Percentiles rank a stretch among this genome's conserved stretches.
These are phyloP conservation scores for Channallabes apus DNA, from an alignment of 2,797 vertebrate genomes.

Conservation along the genomic window DNA sequence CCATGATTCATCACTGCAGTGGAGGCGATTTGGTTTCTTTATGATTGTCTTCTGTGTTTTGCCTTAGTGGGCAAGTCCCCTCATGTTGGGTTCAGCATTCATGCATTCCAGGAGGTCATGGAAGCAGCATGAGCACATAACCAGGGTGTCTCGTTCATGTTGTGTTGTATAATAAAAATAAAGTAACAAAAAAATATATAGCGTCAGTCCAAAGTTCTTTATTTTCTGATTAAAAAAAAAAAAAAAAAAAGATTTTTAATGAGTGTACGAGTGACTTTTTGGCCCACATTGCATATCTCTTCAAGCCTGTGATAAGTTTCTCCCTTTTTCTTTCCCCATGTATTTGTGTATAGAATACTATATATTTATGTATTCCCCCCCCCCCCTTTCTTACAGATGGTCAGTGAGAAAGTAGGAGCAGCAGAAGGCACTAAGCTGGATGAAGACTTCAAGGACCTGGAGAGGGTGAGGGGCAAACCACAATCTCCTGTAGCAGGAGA, in stretches of 20 bases:
- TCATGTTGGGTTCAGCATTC: background rate
- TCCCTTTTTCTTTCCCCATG: background rate
- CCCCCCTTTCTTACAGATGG: conserved; percentile 79
- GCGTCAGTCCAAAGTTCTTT: background rate
- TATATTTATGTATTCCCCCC: background rate
- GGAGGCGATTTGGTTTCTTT: background rate
- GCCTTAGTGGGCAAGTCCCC: background rate
- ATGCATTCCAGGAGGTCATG: background rate
- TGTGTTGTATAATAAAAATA: background rate
- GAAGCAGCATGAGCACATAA: background rate
- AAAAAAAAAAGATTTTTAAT: background rate
- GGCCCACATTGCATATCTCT: too few species aligned
- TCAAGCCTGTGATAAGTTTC: background rate
- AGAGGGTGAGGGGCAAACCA: conserved; percentile 78
- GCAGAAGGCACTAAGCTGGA: conserved; percentile 96
- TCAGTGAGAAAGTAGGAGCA: conserved; percentile 96
- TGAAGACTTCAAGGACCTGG: conserved; percentile 94
- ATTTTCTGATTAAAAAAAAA: background rate
- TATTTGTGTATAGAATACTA: background rate
- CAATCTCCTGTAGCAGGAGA: background rate
- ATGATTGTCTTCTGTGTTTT: background rate
- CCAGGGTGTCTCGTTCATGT: background rate
- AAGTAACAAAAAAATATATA: background rate
- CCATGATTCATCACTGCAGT: too few species aligned
- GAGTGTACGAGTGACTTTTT: background rate